These are phyloP conservation scores for Tetheella fluctuosa DNA, from an alignment of 2,888 invertebrate genomes.

Conservation along the genomic window DNA sequence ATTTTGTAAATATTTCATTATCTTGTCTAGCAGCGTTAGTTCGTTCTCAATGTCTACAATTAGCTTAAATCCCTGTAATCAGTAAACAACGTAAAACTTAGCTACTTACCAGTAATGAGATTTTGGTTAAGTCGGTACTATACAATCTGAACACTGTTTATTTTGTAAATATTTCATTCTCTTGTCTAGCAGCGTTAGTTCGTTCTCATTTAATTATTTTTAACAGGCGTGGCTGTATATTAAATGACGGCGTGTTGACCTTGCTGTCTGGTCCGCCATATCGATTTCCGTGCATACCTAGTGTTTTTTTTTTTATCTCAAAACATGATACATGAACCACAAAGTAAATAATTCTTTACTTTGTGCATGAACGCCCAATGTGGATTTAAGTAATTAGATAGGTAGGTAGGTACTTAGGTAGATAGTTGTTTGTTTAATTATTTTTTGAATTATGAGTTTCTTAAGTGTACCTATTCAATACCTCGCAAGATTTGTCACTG, in stretches of 20 bases:
- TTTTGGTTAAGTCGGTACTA: background rate
- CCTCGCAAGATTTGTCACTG: too few species aligned
- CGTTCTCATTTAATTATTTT: background rate
- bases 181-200: background rate
- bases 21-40: background rate
- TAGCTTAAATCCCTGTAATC: background rate
- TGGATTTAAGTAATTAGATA: too few species aligned
- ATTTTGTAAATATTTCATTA: too few species aligned
- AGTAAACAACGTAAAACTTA: background rate
- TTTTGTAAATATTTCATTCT: too few species aligned
- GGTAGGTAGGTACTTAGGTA: too few species aligned
- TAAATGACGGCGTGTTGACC: constrained; percentile 35
- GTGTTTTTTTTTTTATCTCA: too few species aligned
- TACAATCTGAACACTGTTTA: background rate
- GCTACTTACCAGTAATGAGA: background rate
- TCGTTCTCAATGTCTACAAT: constrained; percentile 13
- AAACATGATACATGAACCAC: too few species aligned
- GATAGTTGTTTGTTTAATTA: too few species aligned
- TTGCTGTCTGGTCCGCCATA: constrained; percentile 36
- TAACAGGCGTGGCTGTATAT: constrained; percentile 29
- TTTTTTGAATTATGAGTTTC: too few species aligned
- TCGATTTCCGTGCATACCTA: constrained; percentile 39
- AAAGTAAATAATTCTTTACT: too few species aligned
- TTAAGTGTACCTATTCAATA: too few species aligned
- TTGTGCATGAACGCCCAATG: too few species aligned